phyloP scores from a whole-genome alignment of 1,140 invertebrate genomes.

The Cepaea nemoralis region DNA sequence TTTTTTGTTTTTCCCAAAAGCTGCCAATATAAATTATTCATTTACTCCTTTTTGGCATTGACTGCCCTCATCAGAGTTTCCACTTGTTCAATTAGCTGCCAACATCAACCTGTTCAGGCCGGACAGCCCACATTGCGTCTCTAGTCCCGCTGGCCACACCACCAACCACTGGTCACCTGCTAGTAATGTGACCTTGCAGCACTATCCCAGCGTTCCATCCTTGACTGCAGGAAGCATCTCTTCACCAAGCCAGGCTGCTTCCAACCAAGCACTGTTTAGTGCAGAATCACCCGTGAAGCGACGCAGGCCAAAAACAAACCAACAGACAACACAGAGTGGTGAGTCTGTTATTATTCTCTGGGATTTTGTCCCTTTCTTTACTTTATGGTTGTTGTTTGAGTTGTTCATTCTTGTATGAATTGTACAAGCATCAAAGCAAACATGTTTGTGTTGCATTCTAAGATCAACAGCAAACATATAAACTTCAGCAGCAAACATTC shows the following conservation, averaged over 20 bases:
- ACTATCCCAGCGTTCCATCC: background rate
- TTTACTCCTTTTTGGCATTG: too few species aligned
- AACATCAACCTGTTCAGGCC: conserved; percentile 28
- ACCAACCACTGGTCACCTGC: conserved; percentile 23
- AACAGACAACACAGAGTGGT: background rate
- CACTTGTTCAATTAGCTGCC: background rate
- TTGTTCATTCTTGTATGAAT: too few species aligned
- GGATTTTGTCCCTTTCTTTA: too few species aligned
- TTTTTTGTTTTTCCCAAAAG: too few species aligned
- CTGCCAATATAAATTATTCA: too few species aligned
- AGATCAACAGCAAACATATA: too few species aligned
- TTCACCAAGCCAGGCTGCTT: background rate
- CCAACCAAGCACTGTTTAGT: background rate
- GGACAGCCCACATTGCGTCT: background rate
- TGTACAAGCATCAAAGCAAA: too few species aligned
- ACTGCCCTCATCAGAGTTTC: too few species aligned
- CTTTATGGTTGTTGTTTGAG: too few species aligned
- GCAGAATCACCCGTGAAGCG: conserved; percentile 10
- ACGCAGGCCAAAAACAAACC: background rate
- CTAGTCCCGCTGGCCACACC: background rate
- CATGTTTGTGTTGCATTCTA: too few species aligned
- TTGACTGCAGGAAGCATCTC: background rate
- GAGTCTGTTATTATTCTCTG: background rate
- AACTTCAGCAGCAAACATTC: too few species aligned
- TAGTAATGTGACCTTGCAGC: background rate